Evolutionary conservation across 2,888 invertebrate genomes (phyloP), one percentile per base, ranked within the genome.

Genomic region (Limnephilus auricula): DNA sequence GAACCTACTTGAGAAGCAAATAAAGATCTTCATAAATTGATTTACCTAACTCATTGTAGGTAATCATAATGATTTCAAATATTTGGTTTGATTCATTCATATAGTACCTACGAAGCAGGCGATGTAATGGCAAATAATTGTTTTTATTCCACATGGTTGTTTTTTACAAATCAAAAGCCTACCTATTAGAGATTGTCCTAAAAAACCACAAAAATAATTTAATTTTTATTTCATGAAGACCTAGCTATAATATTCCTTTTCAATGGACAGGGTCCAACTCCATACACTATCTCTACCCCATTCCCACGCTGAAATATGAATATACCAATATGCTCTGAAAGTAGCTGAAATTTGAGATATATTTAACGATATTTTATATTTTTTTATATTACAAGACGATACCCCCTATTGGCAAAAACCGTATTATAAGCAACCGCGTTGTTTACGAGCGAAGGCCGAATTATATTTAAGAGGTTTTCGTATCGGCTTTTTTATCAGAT

Each of bases 381-480:
- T 45, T 89, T 89, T 89, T 89, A 89, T 37, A 80, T 37, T 40
- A 89, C 31, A 45, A 80, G 89, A 25, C 31, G 80, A 50, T 80
- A 80, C 79, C 32, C 32, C 34, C 45, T 89, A 79, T 80, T 80
- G 89, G 89, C 80, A 89, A 89, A 79, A 80, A 31, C 25, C 45
- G 89, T 31, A 89, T 80, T 79, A 89, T 89, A 89, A 89, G 89
- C 40, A 80, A 80, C 80, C 80, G 37, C 40, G 30, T 89, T 89
- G 89, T 89, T 89, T 89, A 89, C 80, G 89, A 80, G 79, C 40
- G 89, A 25, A 34, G n/a, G 50, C 31, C 37, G 45, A 80, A 89
- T 89, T 40, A 89, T 89, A 80, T 89, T 80, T 79, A 31, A 89
- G 89, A 89, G 89, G 79, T 34, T 88, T 88, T 88, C n/a, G 87